A percentile compares a stretch with the other conserved stretches of the same genome.
These are phyloP conservation scores for Meganola albula DNA, from an alignment of 2,888 invertebrate species.

Conservation along the genomic window DNA sequence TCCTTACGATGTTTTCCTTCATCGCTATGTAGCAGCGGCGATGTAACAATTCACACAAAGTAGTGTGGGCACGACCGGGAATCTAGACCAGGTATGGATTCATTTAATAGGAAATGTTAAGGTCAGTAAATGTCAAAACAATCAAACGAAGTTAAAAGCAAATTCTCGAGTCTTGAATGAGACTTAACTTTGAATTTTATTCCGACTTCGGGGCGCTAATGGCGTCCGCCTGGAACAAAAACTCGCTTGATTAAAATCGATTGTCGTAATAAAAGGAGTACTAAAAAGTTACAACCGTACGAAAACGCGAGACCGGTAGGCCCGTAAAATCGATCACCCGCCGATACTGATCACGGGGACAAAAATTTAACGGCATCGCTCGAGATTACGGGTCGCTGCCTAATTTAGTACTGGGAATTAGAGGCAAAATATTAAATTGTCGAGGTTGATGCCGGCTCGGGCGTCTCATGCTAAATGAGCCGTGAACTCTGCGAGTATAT, in stretches of 20 bases:
- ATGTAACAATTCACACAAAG: no score
- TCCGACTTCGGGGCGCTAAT: constrained; percentile 63
- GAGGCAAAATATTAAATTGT: constrained; percentile 58
- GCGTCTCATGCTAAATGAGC: constrained; percentile 53
- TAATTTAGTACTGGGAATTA: constrained; percentile 56
- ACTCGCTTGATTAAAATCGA: constrained; percentile 77
- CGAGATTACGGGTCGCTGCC: constrained; percentile 49
- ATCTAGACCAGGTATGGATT: no score
- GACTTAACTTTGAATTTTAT: constrained; percentile 68
- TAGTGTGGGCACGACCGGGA: no score
- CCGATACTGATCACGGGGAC: constrained; percentile 66
- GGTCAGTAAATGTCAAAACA: constrained; percentile 41
- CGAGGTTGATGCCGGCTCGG: constrained; percentile 37
- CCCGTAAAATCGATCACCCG: constrained; percentile 70
- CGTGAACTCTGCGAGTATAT: constrained; percentile 57
- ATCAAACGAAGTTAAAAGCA: constrained; percentile 66
- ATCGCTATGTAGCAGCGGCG: no score
- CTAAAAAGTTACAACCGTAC: constrained; percentile 75
- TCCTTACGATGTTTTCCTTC: no score
- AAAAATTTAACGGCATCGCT: constrained; percentile 61
- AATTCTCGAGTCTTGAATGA: constrained; percentile 62
- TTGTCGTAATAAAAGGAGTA: constrained; percentile 75
- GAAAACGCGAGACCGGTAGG: constrained; percentile 64
- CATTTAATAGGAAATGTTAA: constrained; percentile 39
- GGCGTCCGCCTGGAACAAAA: constrained; percentile 67